Base-by-base conservation (phyloP, 2,888 invertebrate genomes). In the Siphlonurus alternatus region DNA sequence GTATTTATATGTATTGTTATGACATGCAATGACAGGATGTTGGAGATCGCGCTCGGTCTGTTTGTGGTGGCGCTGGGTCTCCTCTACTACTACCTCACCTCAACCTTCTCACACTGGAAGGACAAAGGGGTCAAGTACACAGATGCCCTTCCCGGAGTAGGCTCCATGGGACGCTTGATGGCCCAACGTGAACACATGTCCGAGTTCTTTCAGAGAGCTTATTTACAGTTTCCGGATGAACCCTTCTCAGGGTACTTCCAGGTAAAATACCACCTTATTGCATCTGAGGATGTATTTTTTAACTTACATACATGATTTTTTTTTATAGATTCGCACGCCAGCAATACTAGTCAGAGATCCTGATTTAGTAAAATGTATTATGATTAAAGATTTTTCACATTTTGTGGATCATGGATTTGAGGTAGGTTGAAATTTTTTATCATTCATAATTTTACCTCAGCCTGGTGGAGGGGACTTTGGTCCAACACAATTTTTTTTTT, bases 351-450 rank as follows among this genome's bases (percentile, higher is more conserved):
- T 60, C 7, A 60, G n/a, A 24, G 61, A 60, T 60, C 61, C 61
- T 7, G 61, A 60, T 22, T 23, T 60, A 23, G 23, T 60, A 10
- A 60, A 23, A 23, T 23, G 20, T 51, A 25, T 65, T 22, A 15
- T 64, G 23, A 25, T 65, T 1, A 65, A 65, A 54, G 65, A 65
- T 25, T 65, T 67, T 23, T 62, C 23, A 18, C 20, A 62, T 64
- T 67, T 67, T 53, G 61, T 64, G n/a, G 66, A 67, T 25, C 61
- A 63, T 1, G 66, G 65, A 15, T 51, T 51, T 51, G 53, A 51
- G 53, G 53, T 51, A 51, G n/a, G n/a, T n/a, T n/a, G n/a, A n/a
- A n/a, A n/a, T n/a, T n/a, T n/a, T n/a, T n/a, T n/a, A n/a, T n/a
- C n/a, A n/a, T n/a, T n/a, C n/a, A n/a, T n/a, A n/a, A n/a, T 51